Base-by-base conservation (phyloP, 2,113 vertebrate genomes). In the Percopsis transmontana region DNA sequence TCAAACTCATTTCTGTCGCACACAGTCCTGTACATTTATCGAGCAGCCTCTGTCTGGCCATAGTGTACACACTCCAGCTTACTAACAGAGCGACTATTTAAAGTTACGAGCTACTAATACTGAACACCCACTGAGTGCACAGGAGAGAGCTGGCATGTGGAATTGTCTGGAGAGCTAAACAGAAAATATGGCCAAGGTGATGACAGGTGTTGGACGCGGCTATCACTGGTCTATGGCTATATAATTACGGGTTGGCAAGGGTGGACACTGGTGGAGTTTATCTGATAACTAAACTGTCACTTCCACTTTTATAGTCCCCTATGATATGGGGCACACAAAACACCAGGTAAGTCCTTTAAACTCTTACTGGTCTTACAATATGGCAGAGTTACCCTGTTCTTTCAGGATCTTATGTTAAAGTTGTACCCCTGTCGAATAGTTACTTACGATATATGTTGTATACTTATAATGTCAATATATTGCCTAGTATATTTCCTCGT, bases 221-320 rank as follows among this genome's bases (percentile, higher is more conserved):
- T 59, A 59, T 61, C 19, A 50, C 66, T 45, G 62, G 2, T 66
- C 58, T 21, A 45, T 3, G 20, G 68, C 58, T 65, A 51, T 42
- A 27, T 74, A 78, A 78, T 78, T 76, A 56, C 74, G 80, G 59
- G 77, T 45, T 76, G 72, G 77, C 76, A 33, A 79, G 70, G 52
- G 39, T 66, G 65, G 39, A 62, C 75, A 69, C 74, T 78, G 61
- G 64, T 74, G 55, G 57, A 66, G 60, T 48, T 79, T 41, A 60
- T 70, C 72, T 82, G 75, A 70, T 57, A 54, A 51, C 62, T 54
- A 39, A 5, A 21, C 73, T 76, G 73, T 81, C 82, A 79, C 40
- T 66, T 60, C 59, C 66, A 60, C 69, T 70, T 54, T 65, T 63
- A 73, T 75, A 63, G n/a, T n/a, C n/a, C n/a, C n/a, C n/a, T n/a